These are phyloP conservation scores for Euplagia quadripunctaria DNA, from an alignment of 2,888 invertebrate species.

Conservation along the genomic window DNA sequence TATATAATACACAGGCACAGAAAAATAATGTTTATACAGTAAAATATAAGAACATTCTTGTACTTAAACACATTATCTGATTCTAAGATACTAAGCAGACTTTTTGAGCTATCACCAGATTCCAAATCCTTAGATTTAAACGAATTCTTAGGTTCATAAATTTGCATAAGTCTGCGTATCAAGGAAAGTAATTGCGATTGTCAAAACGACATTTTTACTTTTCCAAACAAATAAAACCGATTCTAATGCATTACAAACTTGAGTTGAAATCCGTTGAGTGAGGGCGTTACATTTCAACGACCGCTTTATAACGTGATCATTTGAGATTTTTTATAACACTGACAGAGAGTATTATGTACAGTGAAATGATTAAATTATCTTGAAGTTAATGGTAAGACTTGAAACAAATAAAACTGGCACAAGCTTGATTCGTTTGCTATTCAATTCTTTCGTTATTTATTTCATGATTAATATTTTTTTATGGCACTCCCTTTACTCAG, in stretches of 20 bases:
- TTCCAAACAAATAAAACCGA: constrained; percentile 50
- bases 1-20: too few relatives aligned
- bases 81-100: too few relatives aligned
- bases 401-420: constrained; percentile 27
- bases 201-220: constrained; percentile 32
- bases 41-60: too few relatives aligned
- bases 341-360: neutral
- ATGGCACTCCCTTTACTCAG: too few relatives aligned
- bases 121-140: constrained; percentile 42
- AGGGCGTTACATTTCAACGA: constrained; percentile 49
- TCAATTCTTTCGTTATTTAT: neutral
- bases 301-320: constrained; percentile 35
- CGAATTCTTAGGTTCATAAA: constrained; percentile 40
- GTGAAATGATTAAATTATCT: constrained; percentile 6
- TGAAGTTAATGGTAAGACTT: constrained; percentile 32
- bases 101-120: constrained; percentile 17
- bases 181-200: constrained; percentile 42
- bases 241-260: constrained; percentile 39
- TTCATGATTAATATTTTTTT: neutral
- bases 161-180: constrained; percentile 41
- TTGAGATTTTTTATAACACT: constrained; percentile 27
- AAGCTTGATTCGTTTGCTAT: neutral
- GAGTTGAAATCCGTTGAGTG: constrained; percentile 40
- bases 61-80: too few relatives aligned
- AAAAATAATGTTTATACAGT: too few relatives aligned